Evolutionary conservation across 1,140 invertebrate genomes (phyloP).

Genomic region (Formica exsecta): DNA sequence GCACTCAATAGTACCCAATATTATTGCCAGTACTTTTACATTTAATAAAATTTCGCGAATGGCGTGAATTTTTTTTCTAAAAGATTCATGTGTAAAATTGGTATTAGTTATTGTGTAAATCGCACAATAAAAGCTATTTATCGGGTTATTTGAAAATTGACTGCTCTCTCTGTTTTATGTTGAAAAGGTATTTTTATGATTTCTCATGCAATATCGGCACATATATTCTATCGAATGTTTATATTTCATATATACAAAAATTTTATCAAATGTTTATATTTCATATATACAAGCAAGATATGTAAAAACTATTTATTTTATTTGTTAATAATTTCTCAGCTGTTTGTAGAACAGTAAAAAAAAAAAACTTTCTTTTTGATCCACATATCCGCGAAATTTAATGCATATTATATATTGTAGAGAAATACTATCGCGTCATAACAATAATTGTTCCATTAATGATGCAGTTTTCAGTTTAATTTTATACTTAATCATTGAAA

Average conservation of each 20-base stretch:
- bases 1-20: neutral
- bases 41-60: conserved; percentile 31
- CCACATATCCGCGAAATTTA: neutral
- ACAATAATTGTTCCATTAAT: conserved; percentile 33
- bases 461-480: neutral
- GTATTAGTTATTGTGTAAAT: conserved; percentile 43
- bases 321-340: conserved; percentile 1
- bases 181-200: conserved; percentile 19
- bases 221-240: neutral
- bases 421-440: conserved; percentile 9
- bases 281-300: neutral
- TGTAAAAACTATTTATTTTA: conserved; percentile 1
- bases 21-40: neutral
- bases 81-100: conserved; percentile 32
- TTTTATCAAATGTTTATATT: neutral
- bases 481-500: conserved; percentile 2
- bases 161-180: conserved; percentile 27
- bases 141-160: neutral
- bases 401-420: conserved; percentile 13
- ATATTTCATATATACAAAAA: neutral
- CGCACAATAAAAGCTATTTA: conserved; percentile 16
- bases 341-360: neutral
- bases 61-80: neutral
- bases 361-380: neutral
- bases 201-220: neutral